Evolutionary conservation across 2,797 vertebrate genomes (phyloP).

Genomic region (Amniataba percoides): DNA sequence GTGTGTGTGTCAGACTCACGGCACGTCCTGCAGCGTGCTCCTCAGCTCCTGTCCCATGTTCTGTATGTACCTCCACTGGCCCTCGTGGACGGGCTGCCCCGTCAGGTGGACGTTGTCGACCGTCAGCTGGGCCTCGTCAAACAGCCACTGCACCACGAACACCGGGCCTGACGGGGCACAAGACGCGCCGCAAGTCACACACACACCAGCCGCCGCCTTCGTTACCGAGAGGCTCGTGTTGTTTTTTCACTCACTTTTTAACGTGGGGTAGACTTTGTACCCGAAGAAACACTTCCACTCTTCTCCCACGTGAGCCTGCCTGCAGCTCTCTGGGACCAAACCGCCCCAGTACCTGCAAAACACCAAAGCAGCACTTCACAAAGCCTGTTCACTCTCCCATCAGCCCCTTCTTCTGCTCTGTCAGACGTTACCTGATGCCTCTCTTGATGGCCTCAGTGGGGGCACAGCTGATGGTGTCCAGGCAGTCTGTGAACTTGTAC

Average conservation of each 20-base stretch:
- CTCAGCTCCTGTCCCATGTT: slow-evolving; percentile 91
- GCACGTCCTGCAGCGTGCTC: slow-evolving; percentile 86
- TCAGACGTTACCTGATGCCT: slow-evolving; percentile 80
- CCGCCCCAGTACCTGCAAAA: slow-evolving; percentile 91
- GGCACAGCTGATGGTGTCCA: slow-evolving; percentile 89
- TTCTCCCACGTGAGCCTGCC: slow-evolving; percentile 90
- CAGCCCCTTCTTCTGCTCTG: background rate
- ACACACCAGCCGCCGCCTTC: background rate
- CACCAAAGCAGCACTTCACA: background rate
- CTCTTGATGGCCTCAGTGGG: slow-evolving; percentile 86
- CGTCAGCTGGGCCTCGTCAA: slow-evolving; percentile 94
- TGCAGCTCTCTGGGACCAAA: slow-evolving; percentile 91
- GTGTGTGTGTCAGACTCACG: slow-evolving; percentile 50
- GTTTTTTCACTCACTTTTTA: slow-evolving; percentile 89
- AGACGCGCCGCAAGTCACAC: background rate
- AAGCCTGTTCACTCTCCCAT: background rate
- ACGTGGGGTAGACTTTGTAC: slow-evolving; percentile 93
- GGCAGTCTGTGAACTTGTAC: slow-evolving; percentile 90
- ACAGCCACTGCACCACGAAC: slow-evolving; percentile 97
- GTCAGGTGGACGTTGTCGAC: slow-evolving; percentile 94
- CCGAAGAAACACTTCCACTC: slow-evolving; percentile 98
- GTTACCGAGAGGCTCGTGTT: background rate
- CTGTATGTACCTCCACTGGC: slow-evolving; percentile 96
- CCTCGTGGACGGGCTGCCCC: slow-evolving; percentile 92
- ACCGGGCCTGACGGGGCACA: slow-evolving; percentile 87